phyloP scores from a whole-genome alignment of 1,140 invertebrate genomes.

The Drosophila insularis region DNA sequence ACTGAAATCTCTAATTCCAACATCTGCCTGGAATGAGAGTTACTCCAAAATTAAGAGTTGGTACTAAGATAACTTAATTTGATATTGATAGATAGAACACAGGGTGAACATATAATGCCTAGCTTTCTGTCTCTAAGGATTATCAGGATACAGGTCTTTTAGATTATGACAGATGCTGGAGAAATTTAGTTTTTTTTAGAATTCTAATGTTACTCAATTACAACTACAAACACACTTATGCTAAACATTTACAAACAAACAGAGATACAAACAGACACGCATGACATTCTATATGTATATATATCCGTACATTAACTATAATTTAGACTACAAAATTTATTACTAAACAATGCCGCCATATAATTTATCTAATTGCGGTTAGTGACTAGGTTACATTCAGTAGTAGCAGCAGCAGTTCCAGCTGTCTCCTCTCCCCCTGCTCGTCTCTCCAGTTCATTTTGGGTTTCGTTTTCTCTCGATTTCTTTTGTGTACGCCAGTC shows the following conservation, averaged over 20 bases:
- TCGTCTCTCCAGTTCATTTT: constrained; percentile 4
- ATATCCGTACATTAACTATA: constrained; percentile 51
- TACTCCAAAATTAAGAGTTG: background rate
- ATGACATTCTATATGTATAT: constrained; percentile 41
- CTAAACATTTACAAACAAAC: constrained; percentile 72
- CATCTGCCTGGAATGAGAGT: constrained; percentile 15
- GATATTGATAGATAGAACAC: no score
- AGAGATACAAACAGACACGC: constrained; percentile 61
- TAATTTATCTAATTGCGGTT: constrained; percentile 25
- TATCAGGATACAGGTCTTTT: background rate
- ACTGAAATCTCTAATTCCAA: constrained; percentile 16
- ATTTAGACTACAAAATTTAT: constrained; percentile 57
- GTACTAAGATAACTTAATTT: background rate
- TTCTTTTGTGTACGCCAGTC: constrained; percentile 74
- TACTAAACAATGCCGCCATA: constrained; percentile 46
- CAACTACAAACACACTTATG: constrained; percentile 60
- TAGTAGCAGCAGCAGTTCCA: background rate
- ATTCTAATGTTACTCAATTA: constrained; percentile 23
- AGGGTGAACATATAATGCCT: no score
- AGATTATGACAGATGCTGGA: constrained; percentile 24
- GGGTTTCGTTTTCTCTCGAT: constrained; percentile 30
- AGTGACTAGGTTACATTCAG: constrained; percentile 33
- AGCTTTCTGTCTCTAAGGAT: background rate
- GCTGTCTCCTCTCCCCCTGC: constrained; percentile 10
- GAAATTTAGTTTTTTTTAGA: constrained; percentile 14